Conservation (phyloP, 2,888 invertebrate genomes). For the Leptinotarsa rubiginosa region DNA sequence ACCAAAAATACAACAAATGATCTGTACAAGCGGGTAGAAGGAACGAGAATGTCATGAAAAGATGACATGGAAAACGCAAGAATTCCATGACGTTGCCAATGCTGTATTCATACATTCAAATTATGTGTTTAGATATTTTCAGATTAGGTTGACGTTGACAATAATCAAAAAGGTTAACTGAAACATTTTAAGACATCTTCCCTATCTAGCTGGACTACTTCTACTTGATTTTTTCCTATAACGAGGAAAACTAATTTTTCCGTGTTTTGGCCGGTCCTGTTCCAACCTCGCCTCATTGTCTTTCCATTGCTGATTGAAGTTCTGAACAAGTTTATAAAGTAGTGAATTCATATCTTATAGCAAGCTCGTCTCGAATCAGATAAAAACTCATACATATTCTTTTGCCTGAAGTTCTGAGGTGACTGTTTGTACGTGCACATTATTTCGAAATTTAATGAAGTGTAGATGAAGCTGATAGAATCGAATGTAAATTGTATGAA, state of each 20-base stretch:
- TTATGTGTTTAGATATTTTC: no score
- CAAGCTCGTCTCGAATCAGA: constrained; percentile 28
- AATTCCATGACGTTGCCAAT: no score
- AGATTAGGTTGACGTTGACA: no score
- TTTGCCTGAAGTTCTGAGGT: constrained; percentile 21
- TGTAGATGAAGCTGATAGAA: constrained; percentile 22
- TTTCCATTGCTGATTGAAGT: constrained; percentile 2
- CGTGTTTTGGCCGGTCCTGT: neutral
- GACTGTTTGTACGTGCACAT: constrained; percentile 24
- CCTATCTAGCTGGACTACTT: neutral
- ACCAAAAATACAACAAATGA: no score
- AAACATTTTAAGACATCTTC: no score
- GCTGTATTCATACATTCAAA: no score
- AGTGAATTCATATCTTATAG: constrained; percentile 25
- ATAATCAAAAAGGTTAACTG: no score
- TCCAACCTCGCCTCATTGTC: neutral
- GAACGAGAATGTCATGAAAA: no score
- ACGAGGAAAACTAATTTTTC: no score
- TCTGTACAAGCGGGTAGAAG: no score
- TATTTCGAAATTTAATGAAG: constrained; percentile 32
- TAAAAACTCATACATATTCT: constrained; percentile 31
- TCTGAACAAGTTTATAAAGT: constrained; percentile 37
- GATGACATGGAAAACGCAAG: no score
- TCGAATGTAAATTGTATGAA: constrained; percentile 27
- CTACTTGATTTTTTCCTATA: neutral